Conservation (phyloP, 2,113 vertebrate species). For the Rhinoptilus africanus region DNA sequence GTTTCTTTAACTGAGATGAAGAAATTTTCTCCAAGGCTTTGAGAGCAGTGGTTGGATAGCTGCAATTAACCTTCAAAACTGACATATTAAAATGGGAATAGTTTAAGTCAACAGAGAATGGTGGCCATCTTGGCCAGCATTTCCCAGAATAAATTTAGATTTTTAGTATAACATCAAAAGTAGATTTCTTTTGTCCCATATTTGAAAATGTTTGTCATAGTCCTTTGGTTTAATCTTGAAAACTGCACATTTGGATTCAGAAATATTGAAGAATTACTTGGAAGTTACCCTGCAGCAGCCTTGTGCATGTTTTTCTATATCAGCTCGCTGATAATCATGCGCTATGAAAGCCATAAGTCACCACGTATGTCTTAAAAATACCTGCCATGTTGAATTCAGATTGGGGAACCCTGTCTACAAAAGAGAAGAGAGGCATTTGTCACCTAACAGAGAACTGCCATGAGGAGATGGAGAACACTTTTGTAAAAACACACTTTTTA, state of each 20-base stretch:
- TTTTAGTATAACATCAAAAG: neutral
- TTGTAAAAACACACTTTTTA: neutral
- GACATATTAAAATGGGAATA: neutral
- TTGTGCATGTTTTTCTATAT: neutral
- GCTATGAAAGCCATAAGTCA: neutral
- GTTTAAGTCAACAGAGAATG: neutral
- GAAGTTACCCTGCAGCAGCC: neutral
- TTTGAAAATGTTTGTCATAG: neutral
- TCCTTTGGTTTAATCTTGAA: neutral
- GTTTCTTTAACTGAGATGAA: neutral
- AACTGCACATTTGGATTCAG: neutral
- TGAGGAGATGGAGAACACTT: neutral
- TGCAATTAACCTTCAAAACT: neutral
- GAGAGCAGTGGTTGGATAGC: neutral
- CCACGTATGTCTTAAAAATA: neutral
- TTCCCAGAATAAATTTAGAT: neutral
- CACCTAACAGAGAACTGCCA: neutral
- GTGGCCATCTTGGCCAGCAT: neutral
- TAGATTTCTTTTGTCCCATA: neutral
- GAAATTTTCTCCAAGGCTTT: neutral
- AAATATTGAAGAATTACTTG: neutral
- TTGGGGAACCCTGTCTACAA: neutral
- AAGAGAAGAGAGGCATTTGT: neutral
- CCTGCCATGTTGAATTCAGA: neutral
- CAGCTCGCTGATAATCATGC: neutral